phyloP scores from a whole-genome alignment of 2,113 vertebrate species.

The Progne subis region DNA sequence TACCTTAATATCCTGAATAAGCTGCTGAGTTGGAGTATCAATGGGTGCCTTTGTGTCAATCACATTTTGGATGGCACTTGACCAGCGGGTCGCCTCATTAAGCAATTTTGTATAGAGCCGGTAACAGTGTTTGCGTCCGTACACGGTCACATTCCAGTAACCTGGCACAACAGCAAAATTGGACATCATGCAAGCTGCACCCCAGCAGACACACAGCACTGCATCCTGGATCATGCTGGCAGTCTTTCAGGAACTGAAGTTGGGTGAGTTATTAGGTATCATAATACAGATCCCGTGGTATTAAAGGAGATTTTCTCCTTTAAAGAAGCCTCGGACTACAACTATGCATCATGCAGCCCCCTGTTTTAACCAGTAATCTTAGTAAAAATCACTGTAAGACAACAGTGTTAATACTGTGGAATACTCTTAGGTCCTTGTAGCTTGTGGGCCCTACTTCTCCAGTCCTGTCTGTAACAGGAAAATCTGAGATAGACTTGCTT shows the following conservation, averaged over 20 bases:
- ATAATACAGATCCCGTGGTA: not conserved
- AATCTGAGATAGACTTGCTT: not conserved
- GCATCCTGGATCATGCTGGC: not conserved
- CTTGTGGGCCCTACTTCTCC: not conserved
- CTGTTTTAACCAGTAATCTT: not conserved
- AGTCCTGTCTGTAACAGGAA: not conserved
- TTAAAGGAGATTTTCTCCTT: not conserved
- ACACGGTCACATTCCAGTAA: slow-evolving; percentile 91
- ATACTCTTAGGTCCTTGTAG: not conserved
- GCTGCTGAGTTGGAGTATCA: slow-evolving; percentile 95
- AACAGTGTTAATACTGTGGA: not conserved
- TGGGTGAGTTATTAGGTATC: not conserved
- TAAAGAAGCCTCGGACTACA: not conserved
- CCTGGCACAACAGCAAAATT: slow-evolving; percentile 66
- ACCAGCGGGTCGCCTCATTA: slow-evolving; percentile 92
- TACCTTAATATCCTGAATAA: slow-evolving; percentile 97
- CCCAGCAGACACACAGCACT: not conserved
- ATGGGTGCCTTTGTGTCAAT: slow-evolving; percentile 93
- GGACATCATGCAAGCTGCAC: not conserved
- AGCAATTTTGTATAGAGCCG: slow-evolving; percentile 91
- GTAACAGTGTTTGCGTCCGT: slow-evolving; percentile 95
- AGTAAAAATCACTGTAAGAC: not conserved
- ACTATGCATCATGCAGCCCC: not conserved
- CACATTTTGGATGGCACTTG: slow-evolving; percentile 91
- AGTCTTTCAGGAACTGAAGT: not conserved